These are phyloP conservation scores for Aleiodes testaceus DNA, from an alignment of 2,888 invertebrate species.

Conservation along the genomic window DNA sequence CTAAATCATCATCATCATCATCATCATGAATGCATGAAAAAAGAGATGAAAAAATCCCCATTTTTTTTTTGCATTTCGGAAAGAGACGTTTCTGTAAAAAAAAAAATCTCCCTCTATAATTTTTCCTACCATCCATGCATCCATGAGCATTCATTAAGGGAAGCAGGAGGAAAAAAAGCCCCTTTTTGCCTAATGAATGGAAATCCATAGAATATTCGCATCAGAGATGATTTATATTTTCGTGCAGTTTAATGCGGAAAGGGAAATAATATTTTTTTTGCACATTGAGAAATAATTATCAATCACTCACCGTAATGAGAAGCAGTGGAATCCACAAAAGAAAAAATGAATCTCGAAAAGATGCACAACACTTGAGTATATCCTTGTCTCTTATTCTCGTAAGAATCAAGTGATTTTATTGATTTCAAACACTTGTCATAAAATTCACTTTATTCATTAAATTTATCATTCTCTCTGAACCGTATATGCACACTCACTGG, in stretches of 20 bases:
- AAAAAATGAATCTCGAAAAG: slow-evolving; percentile 3
- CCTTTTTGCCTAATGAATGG: slow-evolving; percentile 43
- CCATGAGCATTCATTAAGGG: slow-evolving; percentile 34
- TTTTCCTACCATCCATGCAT: background rate
- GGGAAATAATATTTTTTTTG: background rate
- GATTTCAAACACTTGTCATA: background rate
- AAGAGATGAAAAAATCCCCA: slow-evolving; percentile 36
- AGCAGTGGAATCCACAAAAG: background rate
- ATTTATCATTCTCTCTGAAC: background rate
- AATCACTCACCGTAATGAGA: slow-evolving; percentile 19
- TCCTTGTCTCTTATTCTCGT: slow-evolving; percentile 8
- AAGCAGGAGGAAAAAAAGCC: slow-evolving; percentile 22
- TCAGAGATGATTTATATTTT: background rate
- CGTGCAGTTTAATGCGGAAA: background rate
- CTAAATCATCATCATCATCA: slow-evolving; percentile 24
- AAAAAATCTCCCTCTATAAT: slow-evolving; percentile 28
- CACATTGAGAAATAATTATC: slow-evolving; percentile 24
- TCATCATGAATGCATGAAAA: slow-evolving; percentile 41
- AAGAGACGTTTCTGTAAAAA: background rate
- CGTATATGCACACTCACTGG: slow-evolving; percentile 32
- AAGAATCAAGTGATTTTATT: background rate
- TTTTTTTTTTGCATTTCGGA: slow-evolving; percentile 9
- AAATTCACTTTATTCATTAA: background rate
- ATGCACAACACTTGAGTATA: slow-evolving; percentile 29
- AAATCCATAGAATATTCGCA: slow-evolving; percentile 11